Conservation (phyloP, 2,113 vertebrate genomes). For the Orycteropus afer region DNA sequence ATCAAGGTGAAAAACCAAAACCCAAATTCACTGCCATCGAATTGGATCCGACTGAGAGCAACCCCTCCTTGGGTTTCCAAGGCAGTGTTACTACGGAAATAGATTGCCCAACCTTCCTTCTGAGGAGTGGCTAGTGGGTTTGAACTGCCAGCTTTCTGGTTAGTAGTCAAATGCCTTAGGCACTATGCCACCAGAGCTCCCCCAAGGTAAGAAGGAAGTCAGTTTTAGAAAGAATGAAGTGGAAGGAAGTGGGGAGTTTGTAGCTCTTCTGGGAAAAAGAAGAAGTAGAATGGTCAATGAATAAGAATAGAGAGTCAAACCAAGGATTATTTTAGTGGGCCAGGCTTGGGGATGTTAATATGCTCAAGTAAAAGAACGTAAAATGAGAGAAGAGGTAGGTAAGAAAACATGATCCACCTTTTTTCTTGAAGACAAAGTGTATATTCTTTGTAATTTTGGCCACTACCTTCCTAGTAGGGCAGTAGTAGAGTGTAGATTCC, state of each 20-base stretch:
- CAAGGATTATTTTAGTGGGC: neutral
- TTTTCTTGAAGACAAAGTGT: neutral
- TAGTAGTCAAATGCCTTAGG: too few relatives aligned
- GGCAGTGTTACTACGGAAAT: too few relatives aligned
- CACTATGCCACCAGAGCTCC: too few relatives aligned
- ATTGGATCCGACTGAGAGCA: too few relatives aligned
- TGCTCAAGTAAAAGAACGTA: neutral
- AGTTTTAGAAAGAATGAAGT: neutral
- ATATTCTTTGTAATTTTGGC: neutral
- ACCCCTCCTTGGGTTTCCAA: too few relatives aligned
- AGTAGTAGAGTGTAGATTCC: neutral
- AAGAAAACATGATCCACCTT: neutral
- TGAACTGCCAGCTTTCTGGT: too few relatives aligned
- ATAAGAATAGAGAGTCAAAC: neutral
- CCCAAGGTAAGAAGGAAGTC: neutral
- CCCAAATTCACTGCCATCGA: too few relatives aligned
- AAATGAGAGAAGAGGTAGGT: neutral
- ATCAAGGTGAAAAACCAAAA: too few relatives aligned
- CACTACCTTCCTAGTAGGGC: neutral
- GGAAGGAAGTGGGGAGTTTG: neutral
- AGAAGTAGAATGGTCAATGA: neutral
- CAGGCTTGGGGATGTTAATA: neutral
- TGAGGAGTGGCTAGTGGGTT: too few relatives aligned
- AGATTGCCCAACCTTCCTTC: too few relatives aligned
- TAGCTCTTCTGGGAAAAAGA: neutral